These are phyloP conservation scores for Rhabdophis nuchalis DNA, from an alignment of 2,797 vertebrate genomes.

Conservation along the genomic window DNA sequence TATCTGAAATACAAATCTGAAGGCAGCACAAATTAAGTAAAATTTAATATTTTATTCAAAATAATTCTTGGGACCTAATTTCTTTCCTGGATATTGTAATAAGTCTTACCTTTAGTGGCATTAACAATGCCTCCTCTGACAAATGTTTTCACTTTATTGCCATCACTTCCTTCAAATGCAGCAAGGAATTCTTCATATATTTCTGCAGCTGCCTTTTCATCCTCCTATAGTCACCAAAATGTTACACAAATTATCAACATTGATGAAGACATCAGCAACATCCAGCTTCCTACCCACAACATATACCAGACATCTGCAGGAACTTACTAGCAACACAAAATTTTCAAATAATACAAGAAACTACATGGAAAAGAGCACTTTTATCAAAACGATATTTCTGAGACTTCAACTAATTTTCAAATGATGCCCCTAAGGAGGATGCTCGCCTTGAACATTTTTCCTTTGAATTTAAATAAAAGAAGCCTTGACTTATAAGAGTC, in stretches of 20 bases:
- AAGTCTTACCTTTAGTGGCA: slow-evolving; percentile 86
- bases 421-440: not conserved
- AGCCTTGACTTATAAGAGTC: not conserved
- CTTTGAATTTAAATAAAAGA: not conserved
- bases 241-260: slow-evolving; percentile 29
- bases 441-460: not conserved
- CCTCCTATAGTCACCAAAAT: slow-evolving; percentile 79
- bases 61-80: not conserved
- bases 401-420: not conserved
- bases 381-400: not conserved
- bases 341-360: not conserved
- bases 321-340: not conserved
- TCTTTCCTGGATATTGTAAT: slow-evolving; percentile 18
- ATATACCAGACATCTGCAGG: not conserved
- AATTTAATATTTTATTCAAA: not conserved
- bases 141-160: slow-evolving; percentile 94
- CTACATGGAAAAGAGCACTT: not conserved
- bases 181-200: slow-evolving; percentile 99
- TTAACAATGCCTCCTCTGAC: slow-evolving; percentile 96
- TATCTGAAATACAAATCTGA: not conserved
- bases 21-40: not conserved
- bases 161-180: slow-evolving; percentile 96
- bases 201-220: slow-evolving; percentile 96
- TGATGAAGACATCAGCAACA: not conserved
- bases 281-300: not conserved